Conservation (phyloP, 2,888 invertebrate genomes). For the Leptopilina myrica region DNA sequence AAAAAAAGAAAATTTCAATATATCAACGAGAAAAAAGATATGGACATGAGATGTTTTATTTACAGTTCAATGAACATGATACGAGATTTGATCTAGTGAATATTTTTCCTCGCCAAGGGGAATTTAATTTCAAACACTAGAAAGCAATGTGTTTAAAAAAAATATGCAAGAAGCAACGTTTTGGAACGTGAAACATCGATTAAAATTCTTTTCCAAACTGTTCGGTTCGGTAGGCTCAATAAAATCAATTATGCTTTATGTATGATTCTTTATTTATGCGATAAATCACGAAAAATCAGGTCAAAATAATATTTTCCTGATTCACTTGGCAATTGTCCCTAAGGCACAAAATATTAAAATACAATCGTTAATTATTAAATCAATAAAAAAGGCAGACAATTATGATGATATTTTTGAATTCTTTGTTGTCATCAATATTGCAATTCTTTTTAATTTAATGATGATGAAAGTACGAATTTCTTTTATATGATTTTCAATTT, state of each 20-base stretch:
- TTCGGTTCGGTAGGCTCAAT: slow-evolving; percentile 13
- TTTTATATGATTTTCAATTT: no score
- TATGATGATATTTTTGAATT: no score
- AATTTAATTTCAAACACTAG: slow-evolving; percentile 16
- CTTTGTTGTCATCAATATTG: no score
- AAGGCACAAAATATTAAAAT: no score
- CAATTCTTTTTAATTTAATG: no score
- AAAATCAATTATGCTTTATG: neutral
- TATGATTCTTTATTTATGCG: neutral
- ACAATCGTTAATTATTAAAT: no score
- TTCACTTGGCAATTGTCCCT: no score
- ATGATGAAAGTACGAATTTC: no score
- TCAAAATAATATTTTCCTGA: no score
- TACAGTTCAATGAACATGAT: neutral
- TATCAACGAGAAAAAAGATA: no score
- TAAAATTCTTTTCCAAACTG: slow-evolving; percentile 13
- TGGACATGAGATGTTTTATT: neutral
- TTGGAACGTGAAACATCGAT: slow-evolving; percentile 32
- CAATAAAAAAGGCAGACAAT: no score
- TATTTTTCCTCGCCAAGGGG: neutral
- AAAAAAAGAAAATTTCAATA: no score
- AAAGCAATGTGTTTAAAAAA: neutral
- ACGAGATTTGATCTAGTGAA: slow-evolving; percentile 7
- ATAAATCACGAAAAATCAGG: neutral
- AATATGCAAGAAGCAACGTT: slow-evolving; percentile 5